Percentiles rank a stretch among this genome's conserved stretches.
These are phyloP conservation scores for Helicoverpa zea DNA, from an alignment of 1,140 invertebrate species.

Conservation along the genomic window DNA sequence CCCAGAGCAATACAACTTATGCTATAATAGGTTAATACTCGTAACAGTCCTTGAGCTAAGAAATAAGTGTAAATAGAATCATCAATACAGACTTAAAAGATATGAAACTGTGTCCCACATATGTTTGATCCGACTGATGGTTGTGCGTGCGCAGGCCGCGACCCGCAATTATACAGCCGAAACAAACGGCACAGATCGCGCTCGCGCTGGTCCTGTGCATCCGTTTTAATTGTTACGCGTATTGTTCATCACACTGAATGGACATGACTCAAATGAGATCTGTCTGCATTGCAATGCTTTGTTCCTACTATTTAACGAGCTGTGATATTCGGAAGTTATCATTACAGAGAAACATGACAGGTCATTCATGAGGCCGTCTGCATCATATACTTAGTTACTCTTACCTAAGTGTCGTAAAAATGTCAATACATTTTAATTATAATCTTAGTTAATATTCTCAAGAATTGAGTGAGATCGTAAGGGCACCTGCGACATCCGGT, in stretches of 20 bases:
- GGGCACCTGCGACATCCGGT: constrained; percentile 65
- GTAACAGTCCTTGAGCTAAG: constrained; percentile 3
- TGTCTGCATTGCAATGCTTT: constrained; percentile 21
- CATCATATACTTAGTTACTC: background rate
- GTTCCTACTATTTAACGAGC: constrained; percentile 13
- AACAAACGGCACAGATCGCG: constrained; percentile 75
- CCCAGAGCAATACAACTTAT: too few species aligned
- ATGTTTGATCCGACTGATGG: constrained; percentile 53
- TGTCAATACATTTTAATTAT: background rate
- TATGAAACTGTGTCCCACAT: constrained; percentile 27
- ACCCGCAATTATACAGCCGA: constrained; percentile 77
- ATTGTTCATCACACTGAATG: constrained; percentile 55
- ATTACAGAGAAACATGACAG: background rate
- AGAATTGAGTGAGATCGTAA: constrained; percentile 13
- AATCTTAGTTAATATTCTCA: background rate
- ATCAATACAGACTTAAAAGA: background rate
- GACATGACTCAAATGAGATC: constrained; percentile 49
- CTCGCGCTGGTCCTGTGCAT: constrained; percentile 51
- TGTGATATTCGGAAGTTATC: constrained; percentile 27
- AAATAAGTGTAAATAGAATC: background rate
- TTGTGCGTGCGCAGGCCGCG: constrained; percentile 65
- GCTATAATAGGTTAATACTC: too few species aligned
- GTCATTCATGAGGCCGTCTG: background rate
- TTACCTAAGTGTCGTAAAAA: background rate
- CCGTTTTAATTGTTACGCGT: constrained; percentile 68